phyloP scores from a whole-genome alignment of 2,888 invertebrate species.

The Drosophila ustulata region DNA sequence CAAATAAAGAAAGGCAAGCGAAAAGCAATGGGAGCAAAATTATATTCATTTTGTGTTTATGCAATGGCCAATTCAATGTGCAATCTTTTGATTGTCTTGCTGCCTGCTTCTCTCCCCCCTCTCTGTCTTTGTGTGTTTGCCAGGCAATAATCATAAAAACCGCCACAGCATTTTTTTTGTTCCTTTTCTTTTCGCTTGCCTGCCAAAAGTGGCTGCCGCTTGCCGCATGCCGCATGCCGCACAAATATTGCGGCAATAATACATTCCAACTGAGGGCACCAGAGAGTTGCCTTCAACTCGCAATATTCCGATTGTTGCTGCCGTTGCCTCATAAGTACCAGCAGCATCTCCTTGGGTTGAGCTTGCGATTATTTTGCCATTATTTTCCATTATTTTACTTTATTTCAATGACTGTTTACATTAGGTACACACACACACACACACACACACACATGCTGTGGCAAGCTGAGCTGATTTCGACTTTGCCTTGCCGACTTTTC shows the following conservation, averaged over 20 bases:
- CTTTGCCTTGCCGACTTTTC: constrained; percentile 11
- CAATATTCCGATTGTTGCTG: constrained; percentile 31
- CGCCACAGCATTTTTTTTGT: constrained; percentile 64
- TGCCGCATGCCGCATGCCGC: constrained; percentile 9
- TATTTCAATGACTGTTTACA: constrained; percentile 82
- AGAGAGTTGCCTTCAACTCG: background rate
- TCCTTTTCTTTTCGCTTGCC: constrained; percentile 25
- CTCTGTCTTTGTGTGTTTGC: constrained; percentile 34
- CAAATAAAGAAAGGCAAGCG: background rate
- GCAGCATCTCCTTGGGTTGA: constrained; percentile 42
- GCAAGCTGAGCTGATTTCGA: constrained; percentile 41
- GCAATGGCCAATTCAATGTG: constrained; percentile 73
- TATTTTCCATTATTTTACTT: constrained; percentile 81
- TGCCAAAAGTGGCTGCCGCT: constrained; percentile 43
- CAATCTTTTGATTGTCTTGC: constrained; percentile 53
- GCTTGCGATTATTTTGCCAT: constrained; percentile 79
- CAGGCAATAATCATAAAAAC: constrained; percentile 77
- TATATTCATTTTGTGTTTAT: constrained; percentile 59
- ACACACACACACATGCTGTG: constrained; percentile 15
- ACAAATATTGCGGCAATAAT: constrained; percentile 72
- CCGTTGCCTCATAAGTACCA: constrained; percentile 17
- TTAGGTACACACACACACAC: constrained; percentile 47
- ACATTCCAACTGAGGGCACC: constrained; percentile 39
- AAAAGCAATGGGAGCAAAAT: constrained; percentile 35
- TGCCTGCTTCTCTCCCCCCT: background rate